phyloP scores from a whole-genome alignment of 2,113 vertebrate species.

The Corydoras sp. region DNA sequence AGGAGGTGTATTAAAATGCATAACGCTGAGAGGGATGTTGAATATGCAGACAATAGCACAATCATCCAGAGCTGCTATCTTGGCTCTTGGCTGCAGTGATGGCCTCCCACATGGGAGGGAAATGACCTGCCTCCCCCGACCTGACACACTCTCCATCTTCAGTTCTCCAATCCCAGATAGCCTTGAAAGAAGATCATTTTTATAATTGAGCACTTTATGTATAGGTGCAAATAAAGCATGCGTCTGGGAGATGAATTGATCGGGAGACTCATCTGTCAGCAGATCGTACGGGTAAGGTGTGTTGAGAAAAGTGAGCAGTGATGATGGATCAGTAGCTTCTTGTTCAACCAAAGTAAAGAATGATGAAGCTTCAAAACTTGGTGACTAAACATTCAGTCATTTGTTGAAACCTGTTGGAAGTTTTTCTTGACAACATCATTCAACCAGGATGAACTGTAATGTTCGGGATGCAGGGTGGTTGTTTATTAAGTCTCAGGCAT shows the following conservation, averaged over 20 bases:
- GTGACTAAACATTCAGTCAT: background rate
- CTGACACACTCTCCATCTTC: conserved; percentile 45
- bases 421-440: too few species aligned
- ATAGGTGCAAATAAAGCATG: conserved; percentile 15
- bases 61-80: conserved; percentile 41
- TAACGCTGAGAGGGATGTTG: conserved; percentile 36
- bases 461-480: too few species aligned
- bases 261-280: background rate
- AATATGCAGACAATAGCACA: conserved; percentile 41
- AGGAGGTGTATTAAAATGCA: too few species aligned
- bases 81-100: conserved; percentile 42
- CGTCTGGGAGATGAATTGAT: background rate
- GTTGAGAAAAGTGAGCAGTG: background rate
- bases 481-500: too few species aligned
- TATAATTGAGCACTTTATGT: conserved; percentile 16
- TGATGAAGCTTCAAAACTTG: background rate
- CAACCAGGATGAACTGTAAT: too few species aligned
- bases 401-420: too few species aligned
- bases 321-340: background rate
- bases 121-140: conserved; percentile 41
- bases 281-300: background rate
- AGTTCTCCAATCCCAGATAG: conserved; percentile 11
- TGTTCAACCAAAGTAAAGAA: background rate
- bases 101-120: conserved; percentile 31
- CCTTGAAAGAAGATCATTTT: conserved; percentile 12